Base-by-base conservation (phyloP, 2,113 vertebrate species). In the Lanius collurio region DNA sequence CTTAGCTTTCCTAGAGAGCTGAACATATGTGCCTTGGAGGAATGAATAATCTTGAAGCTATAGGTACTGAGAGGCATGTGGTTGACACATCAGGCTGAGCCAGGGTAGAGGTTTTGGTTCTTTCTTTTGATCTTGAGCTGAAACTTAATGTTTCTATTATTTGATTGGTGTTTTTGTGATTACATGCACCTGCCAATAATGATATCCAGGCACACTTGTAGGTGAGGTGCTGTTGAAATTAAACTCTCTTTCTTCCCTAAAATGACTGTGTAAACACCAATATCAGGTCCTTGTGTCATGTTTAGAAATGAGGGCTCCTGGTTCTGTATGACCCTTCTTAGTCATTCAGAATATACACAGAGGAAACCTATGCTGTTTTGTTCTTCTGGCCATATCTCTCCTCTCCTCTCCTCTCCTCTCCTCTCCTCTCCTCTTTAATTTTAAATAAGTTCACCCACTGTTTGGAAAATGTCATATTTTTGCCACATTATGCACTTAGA, bases 181-280 rank as follows among this genome's bases (percentile, higher is more conserved):
- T 77, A 35, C 47, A 62, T 88, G 68, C 94, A 94, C 91, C 93
- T 96, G 89, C 62, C 88, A 95, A 28, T 87, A 90, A 94, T 94
- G 69, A 84, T 71, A 79, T 73, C 91, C 93, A 96, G 91, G 74
- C 91, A 49, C 46, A 69, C 3, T 4, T 78, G 49, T 83, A 93
- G 57, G 70, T 79, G 62, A 37, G 41, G 53, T 84, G 70, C 70
- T 93, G 37, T 35, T 68, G 67, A 95, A 93, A 95, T 94, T 95
- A 91, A 96, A 91, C 49, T 93, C 42, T 83, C 73, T 92, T 94
- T 71, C 80, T 83, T 78, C 57, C 23, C 59, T 80, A 94, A 91
- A 95, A 93, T 41, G 74, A 73, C 75, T 83, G 55, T 90, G 81
- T 95, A 95, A 97, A 96, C 91, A 95, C 91, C 81, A 95, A 83